Conservation (phyloP, 2,113 vertebrate species). For the Anthoscopus minutus region DNA sequence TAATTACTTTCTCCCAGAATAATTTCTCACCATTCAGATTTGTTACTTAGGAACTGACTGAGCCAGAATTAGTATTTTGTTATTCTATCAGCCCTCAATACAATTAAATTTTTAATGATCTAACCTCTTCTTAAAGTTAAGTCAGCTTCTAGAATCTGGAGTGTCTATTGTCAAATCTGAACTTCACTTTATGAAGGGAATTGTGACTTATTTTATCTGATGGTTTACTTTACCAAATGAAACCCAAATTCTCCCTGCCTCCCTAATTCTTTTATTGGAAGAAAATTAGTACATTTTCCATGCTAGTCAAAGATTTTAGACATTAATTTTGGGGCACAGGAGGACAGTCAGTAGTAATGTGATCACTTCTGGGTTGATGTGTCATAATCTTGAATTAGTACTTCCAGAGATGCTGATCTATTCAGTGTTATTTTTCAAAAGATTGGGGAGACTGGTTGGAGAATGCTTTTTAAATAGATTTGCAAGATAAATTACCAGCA, state of each 20-base stretch:
- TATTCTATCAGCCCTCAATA: not conserved
- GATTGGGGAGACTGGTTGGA: not conserved
- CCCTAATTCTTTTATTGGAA: not conserved
- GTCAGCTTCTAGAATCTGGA: not conserved
- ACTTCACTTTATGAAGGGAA: not conserved
- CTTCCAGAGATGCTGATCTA: not conserved
- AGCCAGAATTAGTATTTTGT: not conserved
- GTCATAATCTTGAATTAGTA: not conserved
- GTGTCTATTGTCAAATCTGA: not conserved
- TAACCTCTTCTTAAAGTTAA: not conserved
- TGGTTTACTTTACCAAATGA: not conserved
- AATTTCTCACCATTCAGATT: not conserved
- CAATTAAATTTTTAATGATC: not conserved
- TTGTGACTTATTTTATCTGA: not conserved
- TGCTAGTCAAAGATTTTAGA: not conserved
- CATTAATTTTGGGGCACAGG: not conserved
- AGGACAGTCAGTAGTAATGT: not conserved
- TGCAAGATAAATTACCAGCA: not conserved
- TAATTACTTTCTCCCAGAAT: not conserved
- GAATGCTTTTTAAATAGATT: not conserved
- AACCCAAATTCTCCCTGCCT: not conserved
- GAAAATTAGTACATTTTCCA: not conserved
- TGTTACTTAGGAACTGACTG: not conserved
- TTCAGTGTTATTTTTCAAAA: not conserved
- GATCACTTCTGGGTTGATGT: not conserved